Percentiles rank a stretch among this genome's conserved stretches.
Evolutionary conservation across 2,797 vertebrate genomes (phyloP).

Genomic region (Sitta carolinensis): DNA sequence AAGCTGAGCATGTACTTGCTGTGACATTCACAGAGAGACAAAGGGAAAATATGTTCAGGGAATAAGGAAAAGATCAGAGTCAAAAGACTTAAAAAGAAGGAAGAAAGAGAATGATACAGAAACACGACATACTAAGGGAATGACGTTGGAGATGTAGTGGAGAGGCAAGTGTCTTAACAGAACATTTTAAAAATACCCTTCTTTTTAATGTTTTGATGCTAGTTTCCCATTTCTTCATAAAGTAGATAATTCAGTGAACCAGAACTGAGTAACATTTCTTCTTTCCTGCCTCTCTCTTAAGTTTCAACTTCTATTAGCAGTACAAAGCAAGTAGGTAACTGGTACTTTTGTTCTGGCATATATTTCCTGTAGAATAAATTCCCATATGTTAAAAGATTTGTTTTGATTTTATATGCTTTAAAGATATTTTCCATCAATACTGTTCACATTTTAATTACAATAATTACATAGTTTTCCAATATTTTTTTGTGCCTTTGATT

Average conservation of each 20-base stretch:
- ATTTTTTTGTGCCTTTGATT: slow-evolving; percentile 81
- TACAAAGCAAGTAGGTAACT: neutral
- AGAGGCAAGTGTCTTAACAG: neutral
- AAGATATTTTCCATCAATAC: slow-evolving; percentile 81
- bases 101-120: neutral
- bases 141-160: neutral
- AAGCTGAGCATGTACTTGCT: neutral
- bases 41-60: neutral
- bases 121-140: neutral
- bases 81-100: neutral
- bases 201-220: neutral
- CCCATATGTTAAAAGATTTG: slow-evolving; percentile 19
- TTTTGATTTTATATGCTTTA: slow-evolving; percentile 75
- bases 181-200: neutral
- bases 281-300: neutral
- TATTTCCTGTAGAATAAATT: neutral
- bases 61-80: neutral
- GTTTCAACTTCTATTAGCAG: neutral
- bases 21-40: neutral
- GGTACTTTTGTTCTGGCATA: neutral
- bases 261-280: neutral
- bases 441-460: slow-evolving; percentile 82
- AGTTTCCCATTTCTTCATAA: slow-evolving; percentile 19
- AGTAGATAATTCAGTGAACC: neutral
- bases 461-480: slow-evolving; percentile 84